Percentiles rank a stretch among this genome's conserved stretches.
These are phyloP conservation scores for Drosophila borborema DNA, from an alignment of 2,888 invertebrate genomes.

Conservation along the genomic window DNA sequence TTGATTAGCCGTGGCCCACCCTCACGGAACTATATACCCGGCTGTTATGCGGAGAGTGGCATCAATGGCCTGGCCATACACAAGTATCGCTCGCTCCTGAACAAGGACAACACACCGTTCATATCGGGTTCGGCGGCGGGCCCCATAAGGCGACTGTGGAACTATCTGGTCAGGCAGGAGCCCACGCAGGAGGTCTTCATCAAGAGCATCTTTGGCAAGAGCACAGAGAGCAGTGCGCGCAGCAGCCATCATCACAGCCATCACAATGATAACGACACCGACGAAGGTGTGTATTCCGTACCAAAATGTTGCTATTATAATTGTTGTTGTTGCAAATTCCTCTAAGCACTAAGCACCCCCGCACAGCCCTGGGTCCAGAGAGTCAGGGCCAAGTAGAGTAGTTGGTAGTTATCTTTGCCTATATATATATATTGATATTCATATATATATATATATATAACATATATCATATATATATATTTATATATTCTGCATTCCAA, in stretches of 20 bases:
- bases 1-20: constrained; percentile 89
- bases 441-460: background rate
- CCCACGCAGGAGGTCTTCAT: constrained; percentile 97
- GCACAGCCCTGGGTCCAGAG: background rate
- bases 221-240: constrained; percentile 84
- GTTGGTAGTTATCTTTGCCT: constrained; percentile 1
- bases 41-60: constrained; percentile 93
- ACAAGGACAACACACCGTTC: constrained; percentile 98
- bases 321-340: constrained; percentile 52
- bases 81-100: constrained; percentile 96
- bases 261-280: constrained; percentile 82
- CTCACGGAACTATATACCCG: constrained; percentile 93
- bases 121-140: constrained; percentile 90
- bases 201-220: constrained; percentile 95
- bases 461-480: background rate
- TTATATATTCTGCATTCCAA: constrained; percentile 1
- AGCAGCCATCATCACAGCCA: constrained; percentile 54
- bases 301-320: constrained; percentile 24
- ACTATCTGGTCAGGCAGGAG: constrained; percentile 96
- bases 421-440: background rate
- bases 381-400: constrained; percentile 1
- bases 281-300: constrained; percentile 65
- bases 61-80: constrained; percentile 93
- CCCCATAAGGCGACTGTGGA: constrained; percentile 94
- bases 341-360: constrained; percentile 7